Conservation (phyloP, 1,140 invertebrate species). For the Solenopsis fugax region DNA sequence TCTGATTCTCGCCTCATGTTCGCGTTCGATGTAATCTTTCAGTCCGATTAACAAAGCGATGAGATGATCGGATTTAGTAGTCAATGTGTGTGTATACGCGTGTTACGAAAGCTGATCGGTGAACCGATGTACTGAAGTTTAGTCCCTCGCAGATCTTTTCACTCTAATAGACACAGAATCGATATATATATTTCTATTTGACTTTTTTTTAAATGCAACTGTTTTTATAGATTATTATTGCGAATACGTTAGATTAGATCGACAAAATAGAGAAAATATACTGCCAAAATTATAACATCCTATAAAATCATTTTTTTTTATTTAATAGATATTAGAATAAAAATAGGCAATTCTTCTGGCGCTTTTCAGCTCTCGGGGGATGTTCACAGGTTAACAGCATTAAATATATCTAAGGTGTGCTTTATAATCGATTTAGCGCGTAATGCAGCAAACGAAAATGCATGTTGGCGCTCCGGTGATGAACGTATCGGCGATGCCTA, state of each 20-base stretch:
- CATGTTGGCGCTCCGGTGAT: constrained; percentile 48
- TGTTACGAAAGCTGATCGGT: constrained; percentile 7
- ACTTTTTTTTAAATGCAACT: neutral
- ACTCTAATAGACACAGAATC: neutral
- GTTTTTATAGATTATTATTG: neutral
- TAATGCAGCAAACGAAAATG: constrained; percentile 51
- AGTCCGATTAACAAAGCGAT: constrained; percentile 50
- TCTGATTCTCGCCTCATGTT: constrained; percentile 59
- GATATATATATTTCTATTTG: neutral
- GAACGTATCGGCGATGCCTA: constrained; percentile 36
- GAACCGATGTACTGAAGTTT: neutral
- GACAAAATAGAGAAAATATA: neutral
- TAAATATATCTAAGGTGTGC: neutral
- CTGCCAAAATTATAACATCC: neutral
- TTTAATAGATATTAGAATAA: neutral
- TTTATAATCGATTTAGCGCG: constrained; percentile 37
- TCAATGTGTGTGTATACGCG: neutral
- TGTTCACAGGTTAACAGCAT: neutral
- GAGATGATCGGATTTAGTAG: constrained; percentile 34
- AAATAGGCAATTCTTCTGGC: neutral
- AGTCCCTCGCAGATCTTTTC: neutral
- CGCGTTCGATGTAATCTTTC: constrained; percentile 51
- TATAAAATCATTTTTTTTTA: neutral
- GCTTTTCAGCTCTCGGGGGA: neutral
- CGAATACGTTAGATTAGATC: neutral